These are phyloP conservation scores for Dynastes tityus DNA, from an alignment of 2,888 invertebrate genomes.

Conservation along the genomic window DNA sequence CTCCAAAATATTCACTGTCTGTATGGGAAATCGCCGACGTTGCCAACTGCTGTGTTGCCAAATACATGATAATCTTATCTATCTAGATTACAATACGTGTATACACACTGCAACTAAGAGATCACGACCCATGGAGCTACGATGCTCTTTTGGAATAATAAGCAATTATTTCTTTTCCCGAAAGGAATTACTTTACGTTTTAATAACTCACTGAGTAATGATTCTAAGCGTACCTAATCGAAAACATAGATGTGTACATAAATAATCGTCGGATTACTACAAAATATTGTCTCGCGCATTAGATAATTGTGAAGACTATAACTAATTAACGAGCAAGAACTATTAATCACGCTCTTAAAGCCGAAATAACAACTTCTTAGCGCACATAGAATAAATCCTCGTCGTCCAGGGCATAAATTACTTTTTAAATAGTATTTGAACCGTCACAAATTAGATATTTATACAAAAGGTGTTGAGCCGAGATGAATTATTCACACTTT, in stretches of 20 bases:
- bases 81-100: no score
- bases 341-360: constrained; percentile 12
- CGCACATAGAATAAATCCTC: constrained; percentile 24
- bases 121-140: no score
- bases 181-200: no score
- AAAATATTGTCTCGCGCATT: background rate
- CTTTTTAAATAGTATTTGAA: constrained; percentile 36
- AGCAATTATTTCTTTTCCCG: no score
- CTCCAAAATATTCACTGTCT: no score
- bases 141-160: no score
- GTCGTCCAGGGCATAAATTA: constrained; percentile 34
- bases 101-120: no score
- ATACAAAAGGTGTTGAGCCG: constrained; percentile 45
- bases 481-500: constrained; percentile 39
- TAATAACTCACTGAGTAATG: no score
- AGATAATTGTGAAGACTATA: constrained; percentile 14
- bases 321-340: constrained; percentile 3
- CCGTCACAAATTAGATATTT: constrained; percentile 45
- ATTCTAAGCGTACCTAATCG: no score
- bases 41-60: no score
- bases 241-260: background rate
- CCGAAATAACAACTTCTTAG: constrained; percentile 7
- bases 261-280: constrained; percentile 6
- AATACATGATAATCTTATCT: no score
- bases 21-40: no score